These are phyloP conservation scores for Synanthedon tipuliformis DNA, from an alignment of 2,888 invertebrate species.

Conservation along the genomic window DNA sequence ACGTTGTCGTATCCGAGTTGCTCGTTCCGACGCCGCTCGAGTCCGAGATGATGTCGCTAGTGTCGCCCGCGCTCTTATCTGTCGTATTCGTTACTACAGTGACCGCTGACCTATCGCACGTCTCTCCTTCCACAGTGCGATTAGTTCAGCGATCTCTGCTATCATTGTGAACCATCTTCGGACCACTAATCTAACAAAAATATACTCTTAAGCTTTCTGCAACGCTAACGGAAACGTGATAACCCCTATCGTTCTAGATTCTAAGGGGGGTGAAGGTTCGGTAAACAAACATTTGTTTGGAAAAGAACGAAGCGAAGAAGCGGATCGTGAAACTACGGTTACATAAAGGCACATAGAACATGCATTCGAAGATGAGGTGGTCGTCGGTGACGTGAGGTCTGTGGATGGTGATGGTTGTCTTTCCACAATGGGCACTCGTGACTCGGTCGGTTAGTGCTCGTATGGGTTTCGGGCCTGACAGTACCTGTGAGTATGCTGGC, in stretches of 20 bases:
- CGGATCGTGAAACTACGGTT: slow-evolving; percentile 41
- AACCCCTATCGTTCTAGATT: neutral
- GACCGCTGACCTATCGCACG: no score
- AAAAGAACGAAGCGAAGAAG: slow-evolving; percentile 52
- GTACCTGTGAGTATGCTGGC: slow-evolving; percentile 92
- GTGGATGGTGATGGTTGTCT: slow-evolving; percentile 67
- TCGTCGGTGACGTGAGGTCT: slow-evolving; percentile 23
- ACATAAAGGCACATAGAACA: slow-evolving; percentile 52
- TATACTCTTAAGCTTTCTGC: no score
- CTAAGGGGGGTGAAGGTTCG: slow-evolving; percentile 3
- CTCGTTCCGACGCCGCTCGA: slow-evolving; percentile 92
- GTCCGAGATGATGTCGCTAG: slow-evolving; percentile 92
- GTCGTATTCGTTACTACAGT: slow-evolving; percentile 29
- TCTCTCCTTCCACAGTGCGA: no score
- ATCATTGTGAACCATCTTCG: no score
- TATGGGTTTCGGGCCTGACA: neutral
- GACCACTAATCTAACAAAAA: no score
- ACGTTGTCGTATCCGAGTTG: slow-evolving; percentile 85
- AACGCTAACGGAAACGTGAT: neutral
- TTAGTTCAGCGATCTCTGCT: no score
- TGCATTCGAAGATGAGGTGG: slow-evolving; percentile 23
- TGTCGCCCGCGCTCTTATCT: slow-evolving; percentile 93
- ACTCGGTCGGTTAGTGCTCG: neutral
- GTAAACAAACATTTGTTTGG: slow-evolving; percentile 9
- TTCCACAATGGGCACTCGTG: slow-evolving; percentile 1